phyloP scores from a whole-genome alignment of 2,797 vertebrate genomes.

The Diplodus puntazzo region DNA sequence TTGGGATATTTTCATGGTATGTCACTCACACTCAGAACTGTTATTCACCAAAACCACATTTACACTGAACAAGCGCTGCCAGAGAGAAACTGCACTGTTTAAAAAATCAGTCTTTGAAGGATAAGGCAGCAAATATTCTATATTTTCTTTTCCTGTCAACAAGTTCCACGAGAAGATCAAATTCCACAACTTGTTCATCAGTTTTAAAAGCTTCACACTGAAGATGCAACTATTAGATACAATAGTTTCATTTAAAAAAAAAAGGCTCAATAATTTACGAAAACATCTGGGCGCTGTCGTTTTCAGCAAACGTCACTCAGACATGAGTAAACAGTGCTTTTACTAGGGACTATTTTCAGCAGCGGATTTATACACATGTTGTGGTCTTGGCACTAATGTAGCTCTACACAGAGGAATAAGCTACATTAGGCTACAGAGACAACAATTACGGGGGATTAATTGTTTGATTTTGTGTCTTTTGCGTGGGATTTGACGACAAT shows the following conservation, averaged over 20 bases:
- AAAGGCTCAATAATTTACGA: neutral
- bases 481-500: neutral
- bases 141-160: neutral
- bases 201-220: neutral
- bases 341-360: slow-evolving; percentile 4
- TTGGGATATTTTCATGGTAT: slow-evolving; percentile 27
- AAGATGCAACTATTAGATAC: neutral
- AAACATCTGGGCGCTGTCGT: neutral
- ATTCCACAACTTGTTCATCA: neutral
- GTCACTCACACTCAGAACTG: slow-evolving; percentile 54
- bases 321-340: neutral
- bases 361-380: neutral
- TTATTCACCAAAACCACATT: slow-evolving; percentile 51
- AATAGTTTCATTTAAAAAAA: neutral
- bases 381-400: neutral
- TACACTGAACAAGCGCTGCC: slow-evolving; percentile 38
- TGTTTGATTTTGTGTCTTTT: neutral
- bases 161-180: slow-evolving; percentile 11
- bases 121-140: neutral
- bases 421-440: neutral
- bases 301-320: neutral
- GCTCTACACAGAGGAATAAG: neutral
- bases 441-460: too few species aligned
- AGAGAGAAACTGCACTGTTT: slow-evolving; percentile 15
- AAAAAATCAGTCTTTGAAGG: neutral